Evolutionary conservation across 2,888 invertebrate genomes (phyloP).

Genomic region (Phymatocera aterrima): DNA sequence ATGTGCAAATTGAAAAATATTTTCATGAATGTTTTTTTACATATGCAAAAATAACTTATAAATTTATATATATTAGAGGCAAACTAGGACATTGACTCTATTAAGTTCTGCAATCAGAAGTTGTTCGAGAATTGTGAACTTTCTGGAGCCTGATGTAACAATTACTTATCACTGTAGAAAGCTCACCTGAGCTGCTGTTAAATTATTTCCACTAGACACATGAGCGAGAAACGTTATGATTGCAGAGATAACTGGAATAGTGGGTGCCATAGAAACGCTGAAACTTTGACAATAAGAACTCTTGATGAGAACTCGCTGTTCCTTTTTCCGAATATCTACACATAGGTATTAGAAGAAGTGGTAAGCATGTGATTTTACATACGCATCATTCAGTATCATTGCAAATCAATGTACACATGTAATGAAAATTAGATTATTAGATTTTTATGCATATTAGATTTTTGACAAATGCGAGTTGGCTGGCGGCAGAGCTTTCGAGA

Average conservation of each 20-base stretch:
- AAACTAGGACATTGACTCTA: too few species aligned
- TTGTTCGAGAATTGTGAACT: neutral
- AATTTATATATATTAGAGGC: too few species aligned
- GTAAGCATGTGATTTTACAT: neutral
- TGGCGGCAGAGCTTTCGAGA: neutral
- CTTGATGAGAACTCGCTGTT: conserved; percentile 76
- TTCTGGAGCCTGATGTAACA: neutral
- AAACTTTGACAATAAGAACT: conserved; percentile 79
- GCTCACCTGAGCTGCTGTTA: conserved; percentile 79
- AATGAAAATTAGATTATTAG: neutral
- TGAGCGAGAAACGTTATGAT: conserved; percentile 79
- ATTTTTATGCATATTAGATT: neutral
- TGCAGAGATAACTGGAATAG: conserved; percentile 79
- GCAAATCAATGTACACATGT: neutral
- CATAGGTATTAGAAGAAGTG: conserved; percentile 12
- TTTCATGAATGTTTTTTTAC: neutral
- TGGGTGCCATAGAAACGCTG: conserved; percentile 78
- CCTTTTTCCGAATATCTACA: conserved; percentile 76
- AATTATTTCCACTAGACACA: conserved; percentile 76
- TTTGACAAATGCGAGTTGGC: too few species aligned
- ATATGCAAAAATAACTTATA: too few species aligned
- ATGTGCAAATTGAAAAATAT: neutral
- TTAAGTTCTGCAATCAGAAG: too few species aligned
- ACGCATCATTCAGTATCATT: neutral
- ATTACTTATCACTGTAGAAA: neutral